phyloP scores from a whole-genome alignment of 2,113 vertebrate genomes.

The Noctilio leporinus region DNA sequence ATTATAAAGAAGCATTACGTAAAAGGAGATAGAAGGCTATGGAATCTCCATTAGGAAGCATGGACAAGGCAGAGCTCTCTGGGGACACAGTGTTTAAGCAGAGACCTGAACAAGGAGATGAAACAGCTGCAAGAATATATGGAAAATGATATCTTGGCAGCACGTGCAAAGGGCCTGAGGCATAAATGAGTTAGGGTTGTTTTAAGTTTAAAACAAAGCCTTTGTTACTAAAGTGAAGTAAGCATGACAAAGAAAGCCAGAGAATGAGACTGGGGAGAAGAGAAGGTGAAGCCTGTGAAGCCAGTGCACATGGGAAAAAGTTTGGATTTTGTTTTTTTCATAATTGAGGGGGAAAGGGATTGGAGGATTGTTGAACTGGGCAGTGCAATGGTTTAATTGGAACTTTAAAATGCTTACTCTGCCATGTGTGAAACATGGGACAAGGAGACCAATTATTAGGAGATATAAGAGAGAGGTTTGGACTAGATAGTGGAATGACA shows the following conservation, averaged over 20 bases:
- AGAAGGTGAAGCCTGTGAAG: not conserved
- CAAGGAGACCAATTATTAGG: not conserved
- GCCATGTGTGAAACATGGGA: fast-evolving
- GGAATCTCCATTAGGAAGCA: not conserved
- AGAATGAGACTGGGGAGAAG: not conserved
- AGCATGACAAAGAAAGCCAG: not conserved
- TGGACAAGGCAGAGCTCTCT: not conserved
- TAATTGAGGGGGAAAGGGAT: not conserved
- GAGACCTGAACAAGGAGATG: not conserved
- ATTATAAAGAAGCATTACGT: not conserved
- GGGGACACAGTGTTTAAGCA: not conserved
- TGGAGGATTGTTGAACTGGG: not conserved
- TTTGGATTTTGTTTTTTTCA: not conserved
- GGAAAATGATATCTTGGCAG: not conserved
- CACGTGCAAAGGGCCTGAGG: not conserved
- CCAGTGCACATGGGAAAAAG: not conserved
- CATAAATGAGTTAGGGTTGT: not conserved
- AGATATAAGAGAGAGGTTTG: not conserved
- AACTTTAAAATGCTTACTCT: not conserved
- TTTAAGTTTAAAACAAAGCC: not conserved
- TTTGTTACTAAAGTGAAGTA: not conserved
- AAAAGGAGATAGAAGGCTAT: not conserved
- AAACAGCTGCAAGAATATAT: fast-evolving
- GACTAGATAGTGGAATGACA: not conserved
- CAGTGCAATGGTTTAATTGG: not conserved